These are phyloP conservation scores for Glareola pratincola DNA, from an alignment of 2,113 vertebrate genomes.

Conservation along the genomic window DNA sequence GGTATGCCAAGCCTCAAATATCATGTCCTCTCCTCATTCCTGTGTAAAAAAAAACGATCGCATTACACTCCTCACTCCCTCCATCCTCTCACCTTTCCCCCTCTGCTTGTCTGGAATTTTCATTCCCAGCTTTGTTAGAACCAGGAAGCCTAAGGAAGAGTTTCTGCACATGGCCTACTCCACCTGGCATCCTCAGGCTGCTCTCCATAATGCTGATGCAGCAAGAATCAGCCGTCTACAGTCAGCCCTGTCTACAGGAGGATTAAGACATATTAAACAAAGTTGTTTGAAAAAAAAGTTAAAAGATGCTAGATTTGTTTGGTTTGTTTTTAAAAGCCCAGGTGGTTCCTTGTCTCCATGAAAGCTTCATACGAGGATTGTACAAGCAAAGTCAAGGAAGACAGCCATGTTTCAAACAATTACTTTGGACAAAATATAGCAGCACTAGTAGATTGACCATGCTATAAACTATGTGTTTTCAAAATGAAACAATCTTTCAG, in stretches of 20 bases:
- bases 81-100: not conserved
- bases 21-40: not conserved
- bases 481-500: conserved; percentile 57
- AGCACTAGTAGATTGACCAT: not conserved
- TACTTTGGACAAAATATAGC: conserved; percentile 36
- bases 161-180: not conserved
- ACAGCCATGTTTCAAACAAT: conserved; percentile 22
- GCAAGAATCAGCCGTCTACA: not conserved
- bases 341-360: not conserved
- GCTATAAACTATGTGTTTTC: conserved; percentile 22
- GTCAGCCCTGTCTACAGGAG: not conserved
- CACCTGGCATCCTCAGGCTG: not conserved
- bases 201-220: not conserved
- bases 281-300: not conserved
- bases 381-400: not conserved
- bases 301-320: not conserved
- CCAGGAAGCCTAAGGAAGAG: not conserved
- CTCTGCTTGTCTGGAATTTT: not conserved
- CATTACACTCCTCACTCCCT: not conserved
- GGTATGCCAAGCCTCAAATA: not conserved
- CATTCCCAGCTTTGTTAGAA: not conserved
- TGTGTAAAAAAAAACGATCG: not conserved
- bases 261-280: not conserved
- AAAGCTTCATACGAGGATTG: not conserved
- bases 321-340: not conserved